Percentiles rank a stretch among this genome's conserved stretches.
phyloP scores from a whole-genome alignment of 2,888 invertebrate genomes.

The Embidobia sp. region DNA sequence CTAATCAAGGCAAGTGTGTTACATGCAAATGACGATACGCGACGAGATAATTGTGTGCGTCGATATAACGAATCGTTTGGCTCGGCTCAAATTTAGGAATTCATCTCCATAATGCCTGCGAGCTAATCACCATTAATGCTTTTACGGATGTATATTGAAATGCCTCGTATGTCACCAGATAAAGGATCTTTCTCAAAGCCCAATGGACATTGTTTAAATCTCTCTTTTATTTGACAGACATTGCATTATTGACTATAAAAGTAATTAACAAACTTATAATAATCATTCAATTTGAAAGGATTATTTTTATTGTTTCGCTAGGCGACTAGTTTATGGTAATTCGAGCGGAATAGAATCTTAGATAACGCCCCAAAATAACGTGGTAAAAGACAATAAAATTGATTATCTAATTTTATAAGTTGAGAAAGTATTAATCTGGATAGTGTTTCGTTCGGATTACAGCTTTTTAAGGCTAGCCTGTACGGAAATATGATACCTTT shows the following conservation, averaged over 20 bases:
- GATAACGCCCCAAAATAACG: constrained; percentile 28
- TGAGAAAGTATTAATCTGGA: constrained; percentile 3
- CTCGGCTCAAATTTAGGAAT: constrained; percentile 62
- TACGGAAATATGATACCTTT: no score
- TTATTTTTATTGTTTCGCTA: constrained; percentile 44
- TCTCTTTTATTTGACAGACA: constrained; percentile 51
- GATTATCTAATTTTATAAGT: constrained; percentile 39
- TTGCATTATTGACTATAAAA: constrained; percentile 60
- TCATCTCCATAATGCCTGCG: constrained; percentile 64
- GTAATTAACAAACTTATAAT: constrained; percentile 65
- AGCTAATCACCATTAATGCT: constrained; percentile 65
- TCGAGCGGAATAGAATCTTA: constrained; percentile 26
- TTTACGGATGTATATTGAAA: constrained; percentile 64
- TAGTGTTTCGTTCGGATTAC: background rate
- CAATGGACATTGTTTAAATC: constrained; percentile 59
- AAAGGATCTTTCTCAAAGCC: constrained; percentile 55
- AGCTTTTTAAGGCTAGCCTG: no score
- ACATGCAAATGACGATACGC: constrained; percentile 57
- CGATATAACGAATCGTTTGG: constrained; percentile 62
- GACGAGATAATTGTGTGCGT: constrained; percentile 48
- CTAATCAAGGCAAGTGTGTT: constrained; percentile 43
- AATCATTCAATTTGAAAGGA: constrained; percentile 47
- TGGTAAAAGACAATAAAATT: constrained; percentile 52
- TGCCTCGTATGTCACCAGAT: constrained; percentile 64
- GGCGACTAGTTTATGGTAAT: constrained; percentile 42